Percentiles rank a stretch among this genome's conserved stretches.
phyloP scores from a whole-genome alignment of 1,140 invertebrate species.

The Papilio glaucus region DNA sequence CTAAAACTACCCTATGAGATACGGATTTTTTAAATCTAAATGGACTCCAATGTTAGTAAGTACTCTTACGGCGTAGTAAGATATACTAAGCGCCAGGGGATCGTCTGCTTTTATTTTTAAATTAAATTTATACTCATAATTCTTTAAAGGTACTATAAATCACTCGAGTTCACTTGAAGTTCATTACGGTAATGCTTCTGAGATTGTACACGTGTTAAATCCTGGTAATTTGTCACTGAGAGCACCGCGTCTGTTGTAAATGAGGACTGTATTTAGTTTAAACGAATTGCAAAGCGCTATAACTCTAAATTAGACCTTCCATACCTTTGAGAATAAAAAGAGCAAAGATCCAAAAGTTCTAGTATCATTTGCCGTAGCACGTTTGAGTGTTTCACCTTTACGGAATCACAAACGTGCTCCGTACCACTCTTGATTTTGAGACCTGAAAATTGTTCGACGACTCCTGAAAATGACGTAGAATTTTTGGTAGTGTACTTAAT shows the following conservation, averaged over 20 bases:
- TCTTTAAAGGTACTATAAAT: conserved; percentile 6
- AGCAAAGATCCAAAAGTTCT: neutral
- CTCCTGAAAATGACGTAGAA: neutral
- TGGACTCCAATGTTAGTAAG: no score
- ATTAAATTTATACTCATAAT: neutral
- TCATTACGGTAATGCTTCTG: neutral
- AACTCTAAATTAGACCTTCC: neutral
- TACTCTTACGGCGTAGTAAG: no score
- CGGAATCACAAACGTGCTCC: no score
- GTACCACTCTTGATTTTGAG: neutral
- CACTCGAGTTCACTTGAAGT: neutral
- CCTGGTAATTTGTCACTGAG: neutral
- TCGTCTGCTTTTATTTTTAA: neutral
- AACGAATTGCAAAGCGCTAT: neutral
- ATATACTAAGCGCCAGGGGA: no score
- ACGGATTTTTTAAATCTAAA: no score
- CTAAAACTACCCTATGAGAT: no score
- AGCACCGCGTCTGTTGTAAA: neutral
- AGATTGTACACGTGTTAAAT: conserved; percentile 13
- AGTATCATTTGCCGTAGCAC: neutral
- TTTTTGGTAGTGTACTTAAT: neutral
- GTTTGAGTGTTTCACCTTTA: neutral
- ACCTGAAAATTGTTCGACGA: neutral
- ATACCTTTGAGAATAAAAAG: neutral
- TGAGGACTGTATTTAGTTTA: neutral